phyloP scores from a whole-genome alignment of 2,888 invertebrate genomes.

The Craniophora ligustri region DNA sequence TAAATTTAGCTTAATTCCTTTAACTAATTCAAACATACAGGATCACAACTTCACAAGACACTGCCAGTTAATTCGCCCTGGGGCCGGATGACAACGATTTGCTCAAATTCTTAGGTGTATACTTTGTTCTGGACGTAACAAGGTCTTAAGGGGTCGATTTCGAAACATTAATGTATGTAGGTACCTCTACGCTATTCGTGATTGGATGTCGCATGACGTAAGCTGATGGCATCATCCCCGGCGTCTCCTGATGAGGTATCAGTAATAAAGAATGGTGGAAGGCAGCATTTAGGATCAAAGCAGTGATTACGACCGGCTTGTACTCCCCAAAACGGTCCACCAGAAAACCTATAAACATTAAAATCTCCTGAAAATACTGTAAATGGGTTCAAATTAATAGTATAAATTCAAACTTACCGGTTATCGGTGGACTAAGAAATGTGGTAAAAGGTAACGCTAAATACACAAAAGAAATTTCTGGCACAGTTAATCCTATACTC shows the following conservation, averaged over 20 bases:
- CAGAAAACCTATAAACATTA: conserved; percentile 90
- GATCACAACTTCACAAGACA: conserved; percentile 75
- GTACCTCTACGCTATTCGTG: conserved; percentile 91
- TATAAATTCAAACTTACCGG: conserved; percentile 87
- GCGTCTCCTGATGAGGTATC: conserved; percentile 94
- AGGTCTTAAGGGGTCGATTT: conserved; percentile 72
- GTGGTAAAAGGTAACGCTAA: conserved; percentile 95
- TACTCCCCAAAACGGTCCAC: conserved; percentile 96
- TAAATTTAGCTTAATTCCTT: conserved; percentile 83
- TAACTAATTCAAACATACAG: conserved; percentile 79
- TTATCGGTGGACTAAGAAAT: conserved; percentile 94
- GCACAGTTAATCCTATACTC: conserved; percentile 94
- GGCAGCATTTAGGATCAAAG: conserved; percentile 92
- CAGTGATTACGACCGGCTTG: conserved; percentile 94
- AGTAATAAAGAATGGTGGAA: conserved; percentile 94
- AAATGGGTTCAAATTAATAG: conserved; percentile 11
- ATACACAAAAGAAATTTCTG: conserved; percentile 96
- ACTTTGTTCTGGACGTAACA: conserved; percentile 70
- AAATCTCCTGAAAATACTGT: conserved; percentile 21
- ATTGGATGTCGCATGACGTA: conserved; percentile 93
- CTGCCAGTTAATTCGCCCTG: conserved; percentile 82
- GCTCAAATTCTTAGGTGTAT: conserved; percentile 86
- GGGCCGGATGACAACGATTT: conserved; percentile 86
- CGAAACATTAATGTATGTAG: conserved; percentile 60
- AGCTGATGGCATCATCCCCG: conserved; percentile 92